These are phyloP conservation scores for Drosophila koepferae DNA, from an alignment of 2,888 invertebrate species.

Conservation along the genomic window DNA sequence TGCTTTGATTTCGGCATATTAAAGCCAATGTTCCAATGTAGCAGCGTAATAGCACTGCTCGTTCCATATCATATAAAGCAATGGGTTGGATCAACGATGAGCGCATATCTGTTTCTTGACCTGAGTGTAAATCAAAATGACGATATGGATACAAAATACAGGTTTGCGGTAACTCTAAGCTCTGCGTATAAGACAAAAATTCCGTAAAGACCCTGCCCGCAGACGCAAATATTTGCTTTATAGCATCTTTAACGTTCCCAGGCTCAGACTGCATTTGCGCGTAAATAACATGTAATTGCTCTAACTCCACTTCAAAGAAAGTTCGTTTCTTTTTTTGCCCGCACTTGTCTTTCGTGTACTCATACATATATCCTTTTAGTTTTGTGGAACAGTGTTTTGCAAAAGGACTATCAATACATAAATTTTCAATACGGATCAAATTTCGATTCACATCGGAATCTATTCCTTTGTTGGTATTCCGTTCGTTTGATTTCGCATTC, in stretches of 20 bases:
- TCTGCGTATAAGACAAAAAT: constrained; percentile 81
- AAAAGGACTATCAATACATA: constrained; percentile 43
- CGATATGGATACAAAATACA: constrained; percentile 73
- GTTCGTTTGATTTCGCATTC: constrained; percentile 55
- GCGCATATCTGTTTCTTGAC: constrained; percentile 30
- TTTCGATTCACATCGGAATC: constrained; percentile 28
- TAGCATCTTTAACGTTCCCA: constrained; percentile 2
- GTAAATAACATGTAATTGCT: constrained; percentile 71
- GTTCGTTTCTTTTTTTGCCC: constrained; percentile 64
- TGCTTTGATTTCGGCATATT: constrained; percentile 65
- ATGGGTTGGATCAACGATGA: constrained; percentile 63
- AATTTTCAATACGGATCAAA: constrained; percentile 60
- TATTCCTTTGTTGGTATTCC: constrained; percentile 49
- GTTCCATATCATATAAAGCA: constrained; percentile 67
- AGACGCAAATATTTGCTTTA: constrained; percentile 51
- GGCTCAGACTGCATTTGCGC: constrained; percentile 68
- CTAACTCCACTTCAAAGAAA: constrained; percentile 78
- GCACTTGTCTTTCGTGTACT: constrained; percentile 48
- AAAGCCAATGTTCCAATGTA: constrained; percentile 77
- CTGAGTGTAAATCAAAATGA: constrained; percentile 60
- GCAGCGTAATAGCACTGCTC: constrained; percentile 76
- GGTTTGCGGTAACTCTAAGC: constrained; percentile 76
- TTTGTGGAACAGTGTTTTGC: constrained; percentile 4
- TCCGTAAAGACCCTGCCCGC: constrained; percentile 77
- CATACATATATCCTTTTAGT: constrained; percentile 48